phyloP scores from a whole-genome alignment of 1,140 invertebrate species.

The Acyrthosiphon pisum region DNA sequence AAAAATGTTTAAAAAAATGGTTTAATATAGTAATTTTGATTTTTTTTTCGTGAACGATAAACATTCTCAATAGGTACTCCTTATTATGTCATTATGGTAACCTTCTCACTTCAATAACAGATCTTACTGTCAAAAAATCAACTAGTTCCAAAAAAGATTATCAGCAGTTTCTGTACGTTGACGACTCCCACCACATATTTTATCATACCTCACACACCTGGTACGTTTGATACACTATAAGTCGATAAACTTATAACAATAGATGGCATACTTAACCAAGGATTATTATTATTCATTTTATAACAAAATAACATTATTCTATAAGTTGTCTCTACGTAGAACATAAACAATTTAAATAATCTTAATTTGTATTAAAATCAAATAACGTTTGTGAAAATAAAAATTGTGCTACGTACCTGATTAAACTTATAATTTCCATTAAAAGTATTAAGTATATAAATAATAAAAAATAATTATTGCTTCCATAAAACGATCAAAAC shows the following conservation, averaged over 20 bases:
- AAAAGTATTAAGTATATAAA: neutral
- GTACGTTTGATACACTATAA: neutral
- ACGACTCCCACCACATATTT: neutral
- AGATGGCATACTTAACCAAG: neutral
- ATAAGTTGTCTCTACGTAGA: neutral
- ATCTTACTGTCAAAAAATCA: neutral
- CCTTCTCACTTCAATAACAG: neutral
- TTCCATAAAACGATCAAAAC: neutral
- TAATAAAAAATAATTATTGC: neutral
- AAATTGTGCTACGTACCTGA: slow-evolving; percentile 14
- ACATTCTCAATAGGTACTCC: neutral
- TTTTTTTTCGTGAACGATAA: neutral
- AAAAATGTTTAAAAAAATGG: neutral
- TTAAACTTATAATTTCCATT: neutral
- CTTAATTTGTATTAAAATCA: neutral
- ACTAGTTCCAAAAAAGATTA: neutral
- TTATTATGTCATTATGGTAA: neutral
- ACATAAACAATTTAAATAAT: neutral
- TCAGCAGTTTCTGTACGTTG: neutral
- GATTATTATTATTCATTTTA: neutral
- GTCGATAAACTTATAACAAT: neutral
- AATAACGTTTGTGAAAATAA: neutral
- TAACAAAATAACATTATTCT: neutral
- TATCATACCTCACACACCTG: neutral
- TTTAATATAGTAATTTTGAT: neutral